Percentiles rank a stretch among this genome's conserved stretches.
Evolutionary conservation across 2,797 vertebrate species (phyloP).

Genomic region (Esox masquinongy): DNA sequence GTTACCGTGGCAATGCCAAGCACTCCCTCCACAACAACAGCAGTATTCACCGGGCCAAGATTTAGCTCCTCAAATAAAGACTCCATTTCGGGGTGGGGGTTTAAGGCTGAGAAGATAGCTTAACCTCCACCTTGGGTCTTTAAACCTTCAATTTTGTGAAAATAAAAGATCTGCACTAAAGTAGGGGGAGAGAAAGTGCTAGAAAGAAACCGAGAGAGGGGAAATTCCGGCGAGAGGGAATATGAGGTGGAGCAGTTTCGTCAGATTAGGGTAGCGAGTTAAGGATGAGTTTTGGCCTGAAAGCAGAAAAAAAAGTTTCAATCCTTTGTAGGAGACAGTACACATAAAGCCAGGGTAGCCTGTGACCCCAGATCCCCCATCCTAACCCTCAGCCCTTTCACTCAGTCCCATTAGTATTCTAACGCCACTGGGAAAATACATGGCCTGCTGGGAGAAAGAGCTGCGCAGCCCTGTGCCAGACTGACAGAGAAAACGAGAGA

Average conservation of each 20-base stretch:
- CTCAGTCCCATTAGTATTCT: constrained; percentile 58
- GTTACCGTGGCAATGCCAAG: constrained; percentile 63
- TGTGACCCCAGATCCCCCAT: constrained; percentile 35
- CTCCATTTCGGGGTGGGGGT: constrained; percentile 32
- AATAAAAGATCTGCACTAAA: background rate
- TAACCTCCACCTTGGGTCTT: constrained; percentile 51
- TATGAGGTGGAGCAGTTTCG: background rate
- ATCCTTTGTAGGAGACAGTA: constrained; percentile 49
- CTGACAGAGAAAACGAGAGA: constrained; percentile 42
- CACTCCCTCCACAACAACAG: constrained; percentile 56
- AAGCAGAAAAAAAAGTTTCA: constrained; percentile 34
- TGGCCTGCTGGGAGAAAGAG: constrained; percentile 40
- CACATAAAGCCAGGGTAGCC: constrained; percentile 52
- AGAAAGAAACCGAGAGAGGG: background rate
- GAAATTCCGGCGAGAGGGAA: background rate
- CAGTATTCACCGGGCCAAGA: constrained; percentile 64
- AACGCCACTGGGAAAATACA: constrained; percentile 61
- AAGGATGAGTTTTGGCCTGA: background rate
- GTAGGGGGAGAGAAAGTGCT: constrained; percentile 2
- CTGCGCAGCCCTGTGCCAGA: constrained; percentile 38
- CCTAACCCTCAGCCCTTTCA: constrained; percentile 54
- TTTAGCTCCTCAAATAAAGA: constrained; percentile 64
- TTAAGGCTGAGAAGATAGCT: constrained; percentile 8
- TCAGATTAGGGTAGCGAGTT: background rate
- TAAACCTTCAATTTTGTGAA: background rate